phyloP scores from a whole-genome alignment of 2,797 vertebrate genomes.

The Catharus ustulatus region DNA sequence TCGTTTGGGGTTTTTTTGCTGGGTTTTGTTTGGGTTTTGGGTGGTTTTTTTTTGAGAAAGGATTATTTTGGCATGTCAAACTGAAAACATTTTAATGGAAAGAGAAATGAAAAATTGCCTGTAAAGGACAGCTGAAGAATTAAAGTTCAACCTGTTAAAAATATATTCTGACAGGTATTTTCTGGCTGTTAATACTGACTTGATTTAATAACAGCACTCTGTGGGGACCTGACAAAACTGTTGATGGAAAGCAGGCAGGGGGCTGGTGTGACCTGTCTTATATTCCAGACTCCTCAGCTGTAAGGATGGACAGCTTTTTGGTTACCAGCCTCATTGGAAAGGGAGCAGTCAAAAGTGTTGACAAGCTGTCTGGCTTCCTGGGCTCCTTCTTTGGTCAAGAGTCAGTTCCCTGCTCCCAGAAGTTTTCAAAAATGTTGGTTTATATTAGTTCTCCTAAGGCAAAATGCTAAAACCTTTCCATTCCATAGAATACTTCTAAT shows the following conservation, averaged over 20 bases:
- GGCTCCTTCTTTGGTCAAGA: not conserved
- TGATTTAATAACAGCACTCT: slow-evolving; percentile 22
- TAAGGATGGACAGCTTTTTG: not conserved
- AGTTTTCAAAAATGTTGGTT: not conserved
- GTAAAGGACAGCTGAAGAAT: slow-evolving; percentile 6
- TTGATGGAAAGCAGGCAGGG: not conserved
- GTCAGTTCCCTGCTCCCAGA: not conserved
- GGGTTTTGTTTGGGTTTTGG: accelerated
- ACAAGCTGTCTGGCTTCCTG: not conserved
- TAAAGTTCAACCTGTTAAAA: slow-evolving; percentile 35
- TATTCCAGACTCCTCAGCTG: not conserved
- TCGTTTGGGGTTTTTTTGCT: not conserved
- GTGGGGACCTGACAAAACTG: not conserved
- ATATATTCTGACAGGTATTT: slow-evolving; percentile 9
- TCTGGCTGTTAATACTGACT: slow-evolving; percentile 7
- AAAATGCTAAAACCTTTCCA: not conserved
- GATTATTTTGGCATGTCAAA: not conserved
- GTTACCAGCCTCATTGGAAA: not conserved
- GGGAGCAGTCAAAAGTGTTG: not conserved
- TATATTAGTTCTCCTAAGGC: not conserved
- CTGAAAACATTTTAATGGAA: not conserved
- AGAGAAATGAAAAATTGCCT: not conserved
- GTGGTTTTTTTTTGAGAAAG: not conserved
- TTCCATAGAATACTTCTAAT: not conserved
- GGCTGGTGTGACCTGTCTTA: not conserved